These are phyloP conservation scores for Dryocosmus kuriphilus DNA, from an alignment of 2,888 invertebrate species.

Conservation along the genomic window DNA sequence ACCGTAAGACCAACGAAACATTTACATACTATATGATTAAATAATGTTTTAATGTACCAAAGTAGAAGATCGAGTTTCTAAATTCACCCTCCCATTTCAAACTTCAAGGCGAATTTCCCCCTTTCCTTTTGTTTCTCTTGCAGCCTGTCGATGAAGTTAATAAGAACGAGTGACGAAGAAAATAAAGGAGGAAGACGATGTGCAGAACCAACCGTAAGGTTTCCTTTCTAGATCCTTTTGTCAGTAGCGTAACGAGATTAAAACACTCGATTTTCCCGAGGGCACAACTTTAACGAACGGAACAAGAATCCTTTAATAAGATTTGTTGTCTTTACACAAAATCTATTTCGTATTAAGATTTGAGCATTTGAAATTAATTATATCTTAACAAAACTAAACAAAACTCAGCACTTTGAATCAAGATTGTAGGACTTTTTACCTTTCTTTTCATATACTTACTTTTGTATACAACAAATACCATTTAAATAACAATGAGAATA, in stretches of 20 bases:
- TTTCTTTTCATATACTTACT: too few species aligned
- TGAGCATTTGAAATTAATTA: too few species aligned
- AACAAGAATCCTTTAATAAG: slow-evolving; percentile 23
- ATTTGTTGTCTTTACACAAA: not conserved
- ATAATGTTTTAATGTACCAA: slow-evolving; percentile 4
- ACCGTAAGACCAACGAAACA: too few species aligned
- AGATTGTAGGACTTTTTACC: too few species aligned
- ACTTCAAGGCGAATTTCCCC: slow-evolving; percentile 12
- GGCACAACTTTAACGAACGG: slow-evolving; percentile 29
- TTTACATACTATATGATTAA: too few species aligned
- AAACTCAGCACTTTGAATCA: too few species aligned
- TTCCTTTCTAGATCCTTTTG: slow-evolving; percentile 39
- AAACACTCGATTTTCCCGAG: slow-evolving; percentile 35
- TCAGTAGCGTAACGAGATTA: slow-evolving; percentile 39
- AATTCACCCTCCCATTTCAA: slow-evolving; percentile 24
- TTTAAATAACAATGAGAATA: too few species aligned
- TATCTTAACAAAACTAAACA: too few species aligned
- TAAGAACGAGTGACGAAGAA: slow-evolving; percentile 37
- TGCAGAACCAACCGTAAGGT: slow-evolving; percentile 33
- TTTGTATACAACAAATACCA: too few species aligned
- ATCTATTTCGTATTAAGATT: slow-evolving; percentile 27
- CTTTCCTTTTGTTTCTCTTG: slow-evolving; percentile 38
- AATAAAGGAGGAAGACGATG: slow-evolving; percentile 37
- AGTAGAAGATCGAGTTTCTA: slow-evolving; percentile 23
- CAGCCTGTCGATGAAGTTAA: slow-evolving; percentile 33